Evolutionary conservation across 2,797 vertebrate genomes (phyloP).

Genomic region (Molossus molossus): DNA sequence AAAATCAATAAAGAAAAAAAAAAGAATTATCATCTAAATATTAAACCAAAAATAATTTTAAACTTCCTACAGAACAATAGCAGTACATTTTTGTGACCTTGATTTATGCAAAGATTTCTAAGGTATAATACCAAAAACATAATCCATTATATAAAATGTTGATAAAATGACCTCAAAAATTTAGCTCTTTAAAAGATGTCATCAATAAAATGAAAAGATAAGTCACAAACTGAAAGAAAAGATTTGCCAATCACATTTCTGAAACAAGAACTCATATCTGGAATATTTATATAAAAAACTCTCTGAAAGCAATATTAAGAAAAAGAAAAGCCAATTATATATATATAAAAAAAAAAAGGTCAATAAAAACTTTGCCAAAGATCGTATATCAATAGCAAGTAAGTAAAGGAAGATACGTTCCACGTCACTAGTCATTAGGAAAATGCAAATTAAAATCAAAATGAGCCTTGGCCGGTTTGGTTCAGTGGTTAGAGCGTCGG

Average conservation of each 20-base stretch:
- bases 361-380: not conserved
- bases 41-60: not conserved
- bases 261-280: not conserved
- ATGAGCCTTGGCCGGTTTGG: too few species aligned
- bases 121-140: not conserved
- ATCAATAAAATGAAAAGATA: not conserved
- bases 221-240: not conserved
- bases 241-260: not conserved
- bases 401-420: not conserved
- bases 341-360: not conserved
- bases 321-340: not conserved
- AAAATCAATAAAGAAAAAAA: not conserved
- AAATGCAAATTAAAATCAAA: too few species aligned
- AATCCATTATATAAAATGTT: not conserved
- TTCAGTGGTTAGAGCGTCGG: too few species aligned
- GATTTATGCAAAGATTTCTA: not conserved
- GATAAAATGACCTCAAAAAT: not conserved
- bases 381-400: not conserved
- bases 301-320: not conserved
- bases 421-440: not conserved
- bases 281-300: not conserved
- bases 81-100: not conserved
- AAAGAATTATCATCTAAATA: not conserved
- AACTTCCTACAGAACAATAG: not conserved
- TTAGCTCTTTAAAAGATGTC: not conserved